phyloP scores from a whole-genome alignment of 2,113 vertebrate species.

The Petaurus breviceps region DNA sequence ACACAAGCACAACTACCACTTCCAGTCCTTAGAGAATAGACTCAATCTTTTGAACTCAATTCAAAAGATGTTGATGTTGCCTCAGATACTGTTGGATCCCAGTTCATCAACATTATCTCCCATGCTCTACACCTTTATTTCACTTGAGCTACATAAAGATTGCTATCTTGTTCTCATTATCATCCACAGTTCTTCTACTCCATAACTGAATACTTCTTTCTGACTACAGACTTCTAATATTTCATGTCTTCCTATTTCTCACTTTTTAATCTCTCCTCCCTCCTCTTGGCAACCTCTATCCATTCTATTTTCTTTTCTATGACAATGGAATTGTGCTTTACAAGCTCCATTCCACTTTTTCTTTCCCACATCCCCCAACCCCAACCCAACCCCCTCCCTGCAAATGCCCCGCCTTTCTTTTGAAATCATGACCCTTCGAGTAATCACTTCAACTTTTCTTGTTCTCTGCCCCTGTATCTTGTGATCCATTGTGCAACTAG shows the following conservation, averaged over 20 bases:
- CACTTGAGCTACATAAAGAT: background rate
- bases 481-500: background rate
- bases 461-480: background rate
- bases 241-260: background rate
- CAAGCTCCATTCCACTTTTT: no score
- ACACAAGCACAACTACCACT: background rate
- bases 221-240: background rate
- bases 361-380: no score
- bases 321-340: background rate
- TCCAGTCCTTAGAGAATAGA: background rate
- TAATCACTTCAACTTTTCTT: background rate
- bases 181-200: background rate
- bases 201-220: background rate
- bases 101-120: background rate
- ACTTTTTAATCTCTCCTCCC: background rate
- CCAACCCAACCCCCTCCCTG: no score
- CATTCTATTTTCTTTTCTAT: background rate
- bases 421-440: background rate
- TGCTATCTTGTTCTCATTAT: background rate
- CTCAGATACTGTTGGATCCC: background rate
- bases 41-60: background rate
- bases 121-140: background rate
- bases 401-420: background rate
- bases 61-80: background rate
- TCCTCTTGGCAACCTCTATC: background rate